Conservation (phyloP, 37 sponge, comb jelly and placozoan genomes). For the Haliclona indistincta region DNA sequence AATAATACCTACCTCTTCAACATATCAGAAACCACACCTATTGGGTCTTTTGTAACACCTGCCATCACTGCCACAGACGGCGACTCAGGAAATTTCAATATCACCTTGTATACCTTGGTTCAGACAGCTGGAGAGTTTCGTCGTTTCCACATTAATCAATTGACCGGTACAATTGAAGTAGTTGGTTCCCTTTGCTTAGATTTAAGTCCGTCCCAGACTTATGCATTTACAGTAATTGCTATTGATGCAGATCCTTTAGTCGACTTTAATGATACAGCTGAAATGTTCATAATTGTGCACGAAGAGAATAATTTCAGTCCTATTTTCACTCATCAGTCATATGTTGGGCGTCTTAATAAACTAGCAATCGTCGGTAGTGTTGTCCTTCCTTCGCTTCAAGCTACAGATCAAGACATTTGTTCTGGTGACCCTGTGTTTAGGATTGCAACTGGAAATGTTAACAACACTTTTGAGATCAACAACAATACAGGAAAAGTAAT, state of each 20-base stretch:
- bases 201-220: not conserved
- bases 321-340: conserved; percentile 63
- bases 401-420: conserved; percentile 66
- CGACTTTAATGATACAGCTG: conserved; percentile 13
- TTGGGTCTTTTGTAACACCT: not conserved
- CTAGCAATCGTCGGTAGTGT: conserved; percentile 29
- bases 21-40: conserved; percentile 55
- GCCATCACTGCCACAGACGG: conserved; percentile 44
- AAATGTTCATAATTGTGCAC: conserved; percentile 33
- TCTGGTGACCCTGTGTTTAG: conserved; percentile 51
- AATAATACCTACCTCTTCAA: conserved; percentile 20
- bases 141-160: conserved; percentile 27
- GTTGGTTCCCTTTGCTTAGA: conserved; percentile 34
- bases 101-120: conserved; percentile 36
- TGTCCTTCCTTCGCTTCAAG: conserved; percentile 45
- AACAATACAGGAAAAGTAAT: conserved; percentile 44
- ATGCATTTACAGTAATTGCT: conserved; percentile 46
- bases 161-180: conserved; percentile 47
- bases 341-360: conserved; percentile 47
- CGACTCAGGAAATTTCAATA: conserved; percentile 56
- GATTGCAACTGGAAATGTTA: conserved; percentile 41
- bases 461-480: conserved; percentile 55
- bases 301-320: conserved; percentile 69
- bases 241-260: conserved; percentile 21
- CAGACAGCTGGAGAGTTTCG: not conserved